Conservation (phyloP, 2,797 vertebrate genomes). For the Urosaurus nigricauda region DNA sequence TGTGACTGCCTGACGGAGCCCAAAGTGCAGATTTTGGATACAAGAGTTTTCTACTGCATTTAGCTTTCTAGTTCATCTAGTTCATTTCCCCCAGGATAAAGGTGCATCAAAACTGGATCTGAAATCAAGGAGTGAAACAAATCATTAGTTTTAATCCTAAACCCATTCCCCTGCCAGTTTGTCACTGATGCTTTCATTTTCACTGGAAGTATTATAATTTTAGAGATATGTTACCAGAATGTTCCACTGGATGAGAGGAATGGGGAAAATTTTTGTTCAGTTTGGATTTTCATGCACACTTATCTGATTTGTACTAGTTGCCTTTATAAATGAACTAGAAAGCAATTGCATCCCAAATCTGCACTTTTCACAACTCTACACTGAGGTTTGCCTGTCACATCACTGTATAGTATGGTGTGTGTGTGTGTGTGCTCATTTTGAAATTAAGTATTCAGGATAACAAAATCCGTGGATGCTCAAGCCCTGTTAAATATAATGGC, state of each 20-base stretch:
- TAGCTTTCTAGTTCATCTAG: background rate
- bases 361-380: background rate
- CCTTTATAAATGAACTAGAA: background rate
- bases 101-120: background rate
- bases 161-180: background rate
- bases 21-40: no score
- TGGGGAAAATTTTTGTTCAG: background rate
- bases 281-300: background rate
- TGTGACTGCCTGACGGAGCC: background rate
- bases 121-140: no score
- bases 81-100: background rate
- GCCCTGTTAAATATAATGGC: no score
- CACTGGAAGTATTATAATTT: background rate
- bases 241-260: background rate
- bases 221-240: background rate
- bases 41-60: background rate
- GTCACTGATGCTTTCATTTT: background rate
- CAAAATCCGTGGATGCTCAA: no score
- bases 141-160: background rate
- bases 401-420: background rate
- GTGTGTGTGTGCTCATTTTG: no score
- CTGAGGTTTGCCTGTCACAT: background rate
- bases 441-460: no score
- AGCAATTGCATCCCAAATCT: background rate
- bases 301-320: background rate